Conservation (phyloP, 2,888 invertebrate genomes). For the Eupithecia pulchellata region DNA sequence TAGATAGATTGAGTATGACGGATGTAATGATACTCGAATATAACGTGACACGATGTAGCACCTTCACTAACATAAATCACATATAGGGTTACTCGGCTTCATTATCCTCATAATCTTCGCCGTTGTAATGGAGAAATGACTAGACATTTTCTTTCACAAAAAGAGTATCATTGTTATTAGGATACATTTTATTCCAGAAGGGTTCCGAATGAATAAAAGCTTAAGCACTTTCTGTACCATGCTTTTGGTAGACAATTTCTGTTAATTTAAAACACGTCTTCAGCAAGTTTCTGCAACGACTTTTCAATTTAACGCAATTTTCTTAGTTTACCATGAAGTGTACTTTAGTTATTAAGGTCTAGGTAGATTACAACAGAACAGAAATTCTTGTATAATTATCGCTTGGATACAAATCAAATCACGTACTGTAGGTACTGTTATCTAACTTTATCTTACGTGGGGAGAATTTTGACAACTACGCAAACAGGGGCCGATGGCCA, state of each 20-base stretch:
- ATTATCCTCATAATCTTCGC: slow-evolving; percentile 58
- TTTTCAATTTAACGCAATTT: not conserved
- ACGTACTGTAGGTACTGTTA: slow-evolving; percentile 64
- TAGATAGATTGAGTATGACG: not conserved
- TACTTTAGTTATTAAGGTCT: not conserved
- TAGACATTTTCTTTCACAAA: slow-evolving; percentile 42
- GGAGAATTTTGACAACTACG: slow-evolving; percentile 54
- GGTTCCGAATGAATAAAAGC: not conserved
- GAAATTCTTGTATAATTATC: slow-evolving; percentile 47
- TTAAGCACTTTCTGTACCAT: not conserved
- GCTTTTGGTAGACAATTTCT: too few species aligned
- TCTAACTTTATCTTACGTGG: slow-evolving; percentile 63
- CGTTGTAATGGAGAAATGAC: slow-evolving; percentile 65
- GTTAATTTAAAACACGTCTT: slow-evolving; percentile 25
- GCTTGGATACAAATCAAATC: slow-evolving; percentile 54
- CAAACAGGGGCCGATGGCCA: slow-evolving; percentile 50
- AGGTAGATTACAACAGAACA: not conserved
- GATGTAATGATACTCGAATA: slow-evolving; percentile 9
- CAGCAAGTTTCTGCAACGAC: slow-evolving; percentile 16
- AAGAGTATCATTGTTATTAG: slow-evolving; percentile 15
- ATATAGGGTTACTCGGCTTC: slow-evolving; percentile 48
- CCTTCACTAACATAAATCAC: slow-evolving; percentile 8
- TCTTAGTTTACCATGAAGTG: not conserved
- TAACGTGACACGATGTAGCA: slow-evolving; percentile 19
- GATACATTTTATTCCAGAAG: not conserved